Evolutionary conservation across 2,888 invertebrate species (phyloP).

Genomic region (Lepidochrysops patricia): DNA sequence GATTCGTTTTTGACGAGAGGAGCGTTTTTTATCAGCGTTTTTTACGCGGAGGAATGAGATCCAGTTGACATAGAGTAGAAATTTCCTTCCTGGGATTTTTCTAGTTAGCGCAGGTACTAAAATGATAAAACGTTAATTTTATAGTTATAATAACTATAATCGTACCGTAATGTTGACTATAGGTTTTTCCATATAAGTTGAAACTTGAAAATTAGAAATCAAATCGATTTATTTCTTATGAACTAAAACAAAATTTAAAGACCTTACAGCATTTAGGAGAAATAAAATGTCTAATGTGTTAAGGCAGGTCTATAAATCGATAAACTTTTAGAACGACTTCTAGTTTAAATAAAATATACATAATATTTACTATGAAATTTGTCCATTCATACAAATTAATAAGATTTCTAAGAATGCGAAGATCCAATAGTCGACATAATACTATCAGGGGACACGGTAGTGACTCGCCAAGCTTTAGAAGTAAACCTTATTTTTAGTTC

Average conservation of each 20-base stretch:
- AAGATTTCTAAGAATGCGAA: not conserved
- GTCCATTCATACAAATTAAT: too few species aligned
- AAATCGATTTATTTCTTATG: too few species aligned
- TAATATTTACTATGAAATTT: too few species aligned
- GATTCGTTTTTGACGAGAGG: not conserved
- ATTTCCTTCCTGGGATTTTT: conserved; percentile 25
- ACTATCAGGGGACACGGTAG: not conserved
- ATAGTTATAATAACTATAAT: not conserved
- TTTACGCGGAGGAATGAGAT: not conserved
- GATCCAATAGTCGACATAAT: not conserved
- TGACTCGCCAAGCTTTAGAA: not conserved
- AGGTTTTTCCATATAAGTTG: conserved; percentile 1
- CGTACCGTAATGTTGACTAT: not conserved
- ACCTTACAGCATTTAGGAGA: not conserved
- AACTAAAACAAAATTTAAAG: not conserved
- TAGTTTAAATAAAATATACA: too few species aligned
- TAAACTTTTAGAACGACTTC: too few species aligned
- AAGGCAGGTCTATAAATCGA: too few species aligned
- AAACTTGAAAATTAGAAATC: too few species aligned
- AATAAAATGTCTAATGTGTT: not conserved
- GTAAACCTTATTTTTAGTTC: not conserved
- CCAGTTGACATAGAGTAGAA: conserved; percentile 24
- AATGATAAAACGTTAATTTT: not conserved
- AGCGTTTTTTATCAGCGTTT: not conserved
- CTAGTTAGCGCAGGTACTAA: conserved; percentile 25